These are phyloP conservation scores for Xestobium rufovillosum DNA, from an alignment of 2,888 invertebrate species.

Conservation along the genomic window DNA sequence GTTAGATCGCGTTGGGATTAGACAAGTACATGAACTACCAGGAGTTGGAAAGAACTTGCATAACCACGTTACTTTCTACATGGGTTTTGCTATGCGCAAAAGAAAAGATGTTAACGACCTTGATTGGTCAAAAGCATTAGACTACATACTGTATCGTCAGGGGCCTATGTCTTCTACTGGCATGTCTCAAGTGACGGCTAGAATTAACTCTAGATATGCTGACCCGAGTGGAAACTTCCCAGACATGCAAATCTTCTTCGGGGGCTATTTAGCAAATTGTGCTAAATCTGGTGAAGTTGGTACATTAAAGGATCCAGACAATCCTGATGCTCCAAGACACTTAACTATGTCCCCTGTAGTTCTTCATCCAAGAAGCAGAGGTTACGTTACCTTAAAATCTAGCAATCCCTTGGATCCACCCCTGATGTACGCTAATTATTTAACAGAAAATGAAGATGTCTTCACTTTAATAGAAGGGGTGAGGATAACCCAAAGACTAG, in stretches of 20 bases:
- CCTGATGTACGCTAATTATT: constrained; percentile 70
- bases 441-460: constrained; percentile 58
- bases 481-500: constrained; percentile 49
- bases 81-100: constrained; percentile 50
- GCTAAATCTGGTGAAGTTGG: constrained; percentile 46
- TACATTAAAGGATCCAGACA: constrained; percentile 37
- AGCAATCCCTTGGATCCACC: constrained; percentile 64
- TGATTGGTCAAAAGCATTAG: constrained; percentile 54
- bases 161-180: constrained; percentile 61
- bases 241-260: constrained; percentile 61
- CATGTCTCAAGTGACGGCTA: constrained; percentile 60
- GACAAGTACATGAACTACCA: constrained; percentile 53
- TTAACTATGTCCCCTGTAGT: constrained; percentile 52
- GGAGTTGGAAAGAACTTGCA: constrained; percentile 65
- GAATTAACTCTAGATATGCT: constrained; percentile 54
- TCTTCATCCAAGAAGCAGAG: constrained; percentile 60
- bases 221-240: constrained; percentile 53
- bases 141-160: constrained; percentile 52
- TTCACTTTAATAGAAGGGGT: constrained; percentile 57
- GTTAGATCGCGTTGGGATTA: constrained; percentile 51
- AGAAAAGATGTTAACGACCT: constrained; percentile 49
- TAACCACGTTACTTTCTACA: constrained; percentile 57
- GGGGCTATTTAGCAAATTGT: constrained; percentile 56
- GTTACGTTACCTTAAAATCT: constrained; percentile 55
- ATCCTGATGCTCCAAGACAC: constrained; percentile 35